A percentile compares a stretch with the other conserved stretches of the same genome.
phyloP scores from a whole-genome alignment of 1,140 invertebrate species.

The Lethocerus indicus region DNA sequence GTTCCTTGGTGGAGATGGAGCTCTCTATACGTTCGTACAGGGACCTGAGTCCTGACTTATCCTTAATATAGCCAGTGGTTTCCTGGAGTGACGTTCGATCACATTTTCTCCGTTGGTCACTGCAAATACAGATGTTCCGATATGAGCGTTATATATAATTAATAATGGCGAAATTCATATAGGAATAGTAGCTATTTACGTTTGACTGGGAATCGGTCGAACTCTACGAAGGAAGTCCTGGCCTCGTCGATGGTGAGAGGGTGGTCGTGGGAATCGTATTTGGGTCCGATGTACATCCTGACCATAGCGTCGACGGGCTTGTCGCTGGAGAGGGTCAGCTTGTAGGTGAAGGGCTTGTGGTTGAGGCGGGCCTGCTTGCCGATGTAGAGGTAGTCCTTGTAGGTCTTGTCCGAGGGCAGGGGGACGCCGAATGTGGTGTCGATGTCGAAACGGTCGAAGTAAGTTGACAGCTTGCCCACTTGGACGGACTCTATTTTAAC shows the following conservation, averaged over 20 bases:
- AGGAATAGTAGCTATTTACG: constrained; percentile 9
- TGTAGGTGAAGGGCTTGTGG: constrained; percentile 43
- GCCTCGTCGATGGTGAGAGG: constrained; percentile 17
- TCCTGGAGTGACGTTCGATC: too few species aligned
- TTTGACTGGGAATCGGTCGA: constrained; percentile 22
- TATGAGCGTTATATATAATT: too few species aligned
- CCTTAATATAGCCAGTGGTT: too few species aligned
- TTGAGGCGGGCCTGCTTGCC: constrained; percentile 35
- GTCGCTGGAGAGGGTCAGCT: constrained; percentile 35
- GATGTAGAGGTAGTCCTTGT: constrained; percentile 20
- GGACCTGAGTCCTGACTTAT: too few species aligned
- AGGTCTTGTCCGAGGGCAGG: neutral
- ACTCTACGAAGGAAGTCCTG: constrained; percentile 20
- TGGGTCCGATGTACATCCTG: constrained; percentile 50
- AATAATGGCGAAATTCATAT: too few species aligned
- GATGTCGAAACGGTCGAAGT: constrained; percentile 3
- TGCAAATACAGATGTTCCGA: too few species aligned
- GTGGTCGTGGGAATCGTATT: constrained; percentile 38
- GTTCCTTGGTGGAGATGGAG: too few species aligned
- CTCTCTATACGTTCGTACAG: too few species aligned
- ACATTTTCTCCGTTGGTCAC: too few species aligned
- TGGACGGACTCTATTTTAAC: constrained; percentile 41
- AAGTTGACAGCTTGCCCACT: constrained; percentile 23
- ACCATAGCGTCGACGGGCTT: constrained; percentile 32
- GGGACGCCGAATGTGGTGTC: constrained; percentile 6